Conservation (phyloP, 1,140 invertebrate genomes). For the Drosophila sucinea region DNA sequence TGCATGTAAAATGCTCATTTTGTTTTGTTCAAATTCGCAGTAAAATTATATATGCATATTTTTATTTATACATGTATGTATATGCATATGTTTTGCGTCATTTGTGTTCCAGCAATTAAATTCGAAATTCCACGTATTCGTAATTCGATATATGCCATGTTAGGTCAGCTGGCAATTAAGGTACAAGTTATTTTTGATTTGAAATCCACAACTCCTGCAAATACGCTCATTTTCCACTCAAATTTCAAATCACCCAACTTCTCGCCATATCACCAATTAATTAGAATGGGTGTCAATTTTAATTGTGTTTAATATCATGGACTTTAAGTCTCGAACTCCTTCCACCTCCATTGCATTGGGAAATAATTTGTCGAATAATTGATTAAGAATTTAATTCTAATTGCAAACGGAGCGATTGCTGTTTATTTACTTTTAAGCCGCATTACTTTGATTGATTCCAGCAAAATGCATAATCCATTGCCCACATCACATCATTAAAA, state of each 20-base stretch:
- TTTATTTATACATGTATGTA: neutral
- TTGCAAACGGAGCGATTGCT: neutral
- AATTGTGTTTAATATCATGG: conserved; percentile 1
- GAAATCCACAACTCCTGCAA: too few species aligned
- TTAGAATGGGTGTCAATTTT: conserved; percentile 7
- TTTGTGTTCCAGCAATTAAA: conserved; percentile 1
- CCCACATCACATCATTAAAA: conserved; percentile 1
- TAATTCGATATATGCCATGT: neutral
- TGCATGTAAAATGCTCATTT: conserved; percentile 57
- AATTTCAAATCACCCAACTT: neutral
- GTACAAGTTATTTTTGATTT: neutral
- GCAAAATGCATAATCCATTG: conserved; percentile 10
- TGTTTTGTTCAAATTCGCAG: conserved; percentile 15
- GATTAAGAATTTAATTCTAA: neutral
- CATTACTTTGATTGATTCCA: neutral
- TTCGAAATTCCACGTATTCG: conserved; percentile 8
- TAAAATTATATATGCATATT: conserved; percentile 18
- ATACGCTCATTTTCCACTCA: too few species aligned
- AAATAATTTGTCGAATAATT: too few species aligned
- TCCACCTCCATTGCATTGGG: neutral
- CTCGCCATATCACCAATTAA: neutral
- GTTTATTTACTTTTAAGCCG: neutral
- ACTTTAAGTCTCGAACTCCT: neutral
- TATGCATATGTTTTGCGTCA: neutral
- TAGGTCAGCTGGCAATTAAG: neutral